These are phyloP conservation scores for Trypoxylon attenuatum DNA, from an alignment of 2,888 invertebrate genomes.

Conservation along the genomic window DNA sequence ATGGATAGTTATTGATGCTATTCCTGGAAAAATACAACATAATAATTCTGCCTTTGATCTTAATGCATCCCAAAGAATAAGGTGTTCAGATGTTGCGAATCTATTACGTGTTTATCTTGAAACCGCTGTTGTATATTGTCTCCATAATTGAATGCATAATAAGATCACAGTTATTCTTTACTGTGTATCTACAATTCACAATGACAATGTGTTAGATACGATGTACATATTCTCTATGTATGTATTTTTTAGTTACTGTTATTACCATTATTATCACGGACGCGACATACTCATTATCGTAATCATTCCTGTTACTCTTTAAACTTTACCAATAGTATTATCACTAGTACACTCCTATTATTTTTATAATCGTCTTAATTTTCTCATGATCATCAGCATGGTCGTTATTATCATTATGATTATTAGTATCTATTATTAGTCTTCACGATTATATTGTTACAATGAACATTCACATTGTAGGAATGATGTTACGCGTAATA, in stretches of 20 bases:
- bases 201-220: conserved; percentile 38
- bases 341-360: no score
- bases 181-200: conserved; percentile 38
- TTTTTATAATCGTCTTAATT: no score
- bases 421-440: conserved; percentile 3
- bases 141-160: conserved; percentile 30
- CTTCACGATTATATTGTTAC: no score
- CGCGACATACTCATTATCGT: no score
- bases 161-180: conserved; percentile 20
- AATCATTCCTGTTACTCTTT: no score
- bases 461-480: no score
- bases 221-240: conserved; percentile 46
- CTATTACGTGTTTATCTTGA: conserved; percentile 32
- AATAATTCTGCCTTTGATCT: conserved; percentile 41
- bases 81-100: conserved; percentile 53
- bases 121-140: background rate
- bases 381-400: conserved; percentile 35
- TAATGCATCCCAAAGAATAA: conserved; percentile 63
- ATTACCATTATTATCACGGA: conserved; percentile 14
- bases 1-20: conserved; percentile 25
- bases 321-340: no score
- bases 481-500: no score
- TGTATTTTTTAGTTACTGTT: conserved; percentile 11
- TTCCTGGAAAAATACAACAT: conserved; percentile 28
- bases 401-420: conserved; percentile 19